phyloP scores from a whole-genome alignment of 2,113 vertebrate species.

The Crotophaga sulcirostris region DNA sequence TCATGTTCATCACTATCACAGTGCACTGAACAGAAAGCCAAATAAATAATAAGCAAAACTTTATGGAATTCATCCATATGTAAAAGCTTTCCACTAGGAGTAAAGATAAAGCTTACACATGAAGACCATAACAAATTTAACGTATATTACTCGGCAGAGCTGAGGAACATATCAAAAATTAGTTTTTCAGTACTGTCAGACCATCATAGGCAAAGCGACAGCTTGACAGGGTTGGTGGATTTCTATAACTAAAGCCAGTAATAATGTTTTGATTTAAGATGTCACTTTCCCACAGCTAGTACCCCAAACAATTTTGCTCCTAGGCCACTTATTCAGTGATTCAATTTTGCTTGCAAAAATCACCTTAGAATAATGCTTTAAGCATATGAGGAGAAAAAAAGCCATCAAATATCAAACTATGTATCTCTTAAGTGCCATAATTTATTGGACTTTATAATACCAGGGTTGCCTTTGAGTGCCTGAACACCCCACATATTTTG shows the following conservation, averaged over 20 bases:
- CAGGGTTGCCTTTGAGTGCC: background rate
- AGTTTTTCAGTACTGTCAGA: slow-evolving; percentile 2
- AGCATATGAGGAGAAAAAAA: background rate
- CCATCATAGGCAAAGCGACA: background rate
- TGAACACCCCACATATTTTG: background rate
- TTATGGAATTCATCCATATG: background rate
- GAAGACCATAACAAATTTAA: background rate
- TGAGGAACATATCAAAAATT: background rate
- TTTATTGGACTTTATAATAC: background rate
- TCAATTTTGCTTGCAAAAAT: background rate
- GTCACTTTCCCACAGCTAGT: background rate
- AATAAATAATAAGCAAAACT: background rate
- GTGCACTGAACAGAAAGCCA: background rate
- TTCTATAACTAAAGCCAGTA: background rate
- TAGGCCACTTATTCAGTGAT: background rate
- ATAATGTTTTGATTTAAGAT: slow-evolving; percentile 30
- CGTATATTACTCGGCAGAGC: background rate
- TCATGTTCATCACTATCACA: background rate
- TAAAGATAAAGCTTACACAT: background rate
- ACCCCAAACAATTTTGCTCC: background rate
- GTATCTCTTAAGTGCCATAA: background rate
- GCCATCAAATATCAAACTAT: background rate
- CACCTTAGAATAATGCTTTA: background rate
- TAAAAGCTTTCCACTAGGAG: background rate
- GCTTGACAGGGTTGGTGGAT: background rate